Percentiles rank a stretch among this genome's conserved stretches.
Conservation (phyloP, 2,113 vertebrate genomes). For the Phyllopteryx taeniolatus region DNA sequence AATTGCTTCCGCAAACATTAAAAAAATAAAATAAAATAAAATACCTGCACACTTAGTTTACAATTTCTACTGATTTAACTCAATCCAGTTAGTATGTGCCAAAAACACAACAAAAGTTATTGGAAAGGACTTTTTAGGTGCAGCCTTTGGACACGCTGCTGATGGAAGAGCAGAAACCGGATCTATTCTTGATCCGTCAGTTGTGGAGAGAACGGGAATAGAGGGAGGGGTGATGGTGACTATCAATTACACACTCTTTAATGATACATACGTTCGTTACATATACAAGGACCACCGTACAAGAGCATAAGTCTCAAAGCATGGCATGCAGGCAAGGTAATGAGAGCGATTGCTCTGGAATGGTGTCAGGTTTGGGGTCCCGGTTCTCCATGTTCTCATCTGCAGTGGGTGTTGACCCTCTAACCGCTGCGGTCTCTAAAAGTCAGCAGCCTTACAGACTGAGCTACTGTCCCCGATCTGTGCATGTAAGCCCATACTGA, state of each 20-base stretch:
- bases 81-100: too few relatives aligned
- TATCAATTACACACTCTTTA: not conserved
- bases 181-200: not conserved
- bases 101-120: not conserved
- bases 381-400: not conserved
- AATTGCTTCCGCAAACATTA: too few relatives aligned
- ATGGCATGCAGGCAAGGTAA: not conserved
- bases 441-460: not conserved
- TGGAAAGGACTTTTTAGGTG: not conserved
- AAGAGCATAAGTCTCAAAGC: not conserved
- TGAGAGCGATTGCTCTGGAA: not conserved
- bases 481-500: not conserved
- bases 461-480: not conserved
- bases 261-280: not conserved
- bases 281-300: not conserved
- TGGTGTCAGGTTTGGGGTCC: not conserved
- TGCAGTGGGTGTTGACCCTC: not conserved
- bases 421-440: not conserved
- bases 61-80: not conserved
- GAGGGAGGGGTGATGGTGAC: not conserved
- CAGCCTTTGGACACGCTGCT: not conserved
- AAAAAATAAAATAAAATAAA: not conserved
- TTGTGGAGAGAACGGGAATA: not conserved
- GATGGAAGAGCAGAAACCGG: not conserved
- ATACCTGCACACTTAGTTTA: not conserved